Percentiles rank a stretch among this genome's conserved stretches.
Conservation (phyloP, 53 echinoderm and acorn worm species). For the Henricia sp. region DNA sequence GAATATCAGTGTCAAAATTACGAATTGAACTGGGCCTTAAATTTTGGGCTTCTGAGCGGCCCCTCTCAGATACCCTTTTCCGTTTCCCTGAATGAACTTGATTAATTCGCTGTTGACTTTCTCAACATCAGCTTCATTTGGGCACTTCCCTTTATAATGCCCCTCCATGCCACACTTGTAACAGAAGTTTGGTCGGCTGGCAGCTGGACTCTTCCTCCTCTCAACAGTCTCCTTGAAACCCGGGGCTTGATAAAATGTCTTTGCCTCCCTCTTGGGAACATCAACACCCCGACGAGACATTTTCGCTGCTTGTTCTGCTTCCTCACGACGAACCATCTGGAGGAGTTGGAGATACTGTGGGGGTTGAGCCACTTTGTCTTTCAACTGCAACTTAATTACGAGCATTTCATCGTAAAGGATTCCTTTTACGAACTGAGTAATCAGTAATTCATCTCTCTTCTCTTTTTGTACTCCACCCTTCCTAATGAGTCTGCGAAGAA, state of each 20-base stretch:
- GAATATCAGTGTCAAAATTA: background rate
- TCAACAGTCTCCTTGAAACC: background rate
- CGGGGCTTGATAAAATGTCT: background rate
- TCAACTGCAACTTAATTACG: background rate
- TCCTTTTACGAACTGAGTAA: constrained; percentile 10
- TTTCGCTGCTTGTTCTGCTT: constrained; percentile 15
- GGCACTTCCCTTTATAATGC: constrained; percentile 43
- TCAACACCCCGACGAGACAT: background rate
- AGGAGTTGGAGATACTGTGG: constrained; percentile 38
- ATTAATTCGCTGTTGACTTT: constrained; percentile 48
- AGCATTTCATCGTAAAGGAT: background rate
- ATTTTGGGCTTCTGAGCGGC: constrained; percentile 6
- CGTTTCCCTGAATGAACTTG: constrained; percentile 43
- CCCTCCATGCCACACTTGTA: constrained; percentile 70
- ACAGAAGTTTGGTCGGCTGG: constrained; percentile 38
- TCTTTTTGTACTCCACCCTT: constrained; percentile 27
- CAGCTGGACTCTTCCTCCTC: background rate
- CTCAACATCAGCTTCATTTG: constrained; percentile 6
- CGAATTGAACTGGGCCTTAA: background rate
- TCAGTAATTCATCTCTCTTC: background rate
- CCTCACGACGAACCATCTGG: constrained; percentile 30
- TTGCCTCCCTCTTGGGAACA: background rate
- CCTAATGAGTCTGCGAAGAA: constrained; percentile 31
- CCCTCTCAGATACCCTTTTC: background rate
- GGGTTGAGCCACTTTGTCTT: background rate